Percentiles rank a stretch among this genome's conserved stretches.
phyloP scores from a whole-genome alignment of 2,888 invertebrate genomes.

The Ypsolopha scabrella region DNA sequence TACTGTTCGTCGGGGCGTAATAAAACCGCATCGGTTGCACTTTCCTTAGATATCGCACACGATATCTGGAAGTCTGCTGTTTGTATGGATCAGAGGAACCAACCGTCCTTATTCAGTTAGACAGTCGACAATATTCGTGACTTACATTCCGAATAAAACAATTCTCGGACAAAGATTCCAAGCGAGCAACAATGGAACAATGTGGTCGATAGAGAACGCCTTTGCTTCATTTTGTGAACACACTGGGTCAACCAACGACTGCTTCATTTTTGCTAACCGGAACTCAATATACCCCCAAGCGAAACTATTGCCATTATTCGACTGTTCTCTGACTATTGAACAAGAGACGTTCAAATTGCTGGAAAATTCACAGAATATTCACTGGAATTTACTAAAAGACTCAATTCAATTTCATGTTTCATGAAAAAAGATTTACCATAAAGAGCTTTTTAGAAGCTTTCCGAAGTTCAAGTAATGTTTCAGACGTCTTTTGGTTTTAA shows the following conservation, averaged over 20 bases:
- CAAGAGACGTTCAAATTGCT: too few relatives aligned
- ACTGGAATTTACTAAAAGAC: too few relatives aligned
- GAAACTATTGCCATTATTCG: not conserved
- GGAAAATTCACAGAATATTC: too few relatives aligned
- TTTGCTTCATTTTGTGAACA: slow-evolving; percentile 57
- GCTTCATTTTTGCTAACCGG: slow-evolving; percentile 3
- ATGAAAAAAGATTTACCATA: too few relatives aligned
- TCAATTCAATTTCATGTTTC: too few relatives aligned
- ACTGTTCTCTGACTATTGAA: not conserved
- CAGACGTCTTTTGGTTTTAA: too few relatives aligned
- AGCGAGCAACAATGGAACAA: slow-evolving; percentile 60
- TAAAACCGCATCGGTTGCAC: slow-evolving; percentile 41
- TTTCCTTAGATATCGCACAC: slow-evolving; percentile 29
- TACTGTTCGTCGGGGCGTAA: slow-evolving; percentile 30
- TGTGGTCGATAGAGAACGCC: slow-evolving; percentile 48
- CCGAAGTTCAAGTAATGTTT: too few relatives aligned
- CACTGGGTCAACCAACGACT: slow-evolving; percentile 19
- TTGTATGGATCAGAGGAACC: slow-evolving; percentile 20
- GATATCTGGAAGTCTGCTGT: slow-evolving; percentile 23
- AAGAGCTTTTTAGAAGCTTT: too few relatives aligned
- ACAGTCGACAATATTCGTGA: slow-evolving; percentile 64
- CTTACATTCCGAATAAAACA: slow-evolving; percentile 68
- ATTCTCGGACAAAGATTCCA: slow-evolving; percentile 65
- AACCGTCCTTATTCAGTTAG: slow-evolving; percentile 52
- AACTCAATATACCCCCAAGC: not conserved